phyloP scores from a whole-genome alignment of 1,140 invertebrate species.

The Cyclina sinensis region DNA sequence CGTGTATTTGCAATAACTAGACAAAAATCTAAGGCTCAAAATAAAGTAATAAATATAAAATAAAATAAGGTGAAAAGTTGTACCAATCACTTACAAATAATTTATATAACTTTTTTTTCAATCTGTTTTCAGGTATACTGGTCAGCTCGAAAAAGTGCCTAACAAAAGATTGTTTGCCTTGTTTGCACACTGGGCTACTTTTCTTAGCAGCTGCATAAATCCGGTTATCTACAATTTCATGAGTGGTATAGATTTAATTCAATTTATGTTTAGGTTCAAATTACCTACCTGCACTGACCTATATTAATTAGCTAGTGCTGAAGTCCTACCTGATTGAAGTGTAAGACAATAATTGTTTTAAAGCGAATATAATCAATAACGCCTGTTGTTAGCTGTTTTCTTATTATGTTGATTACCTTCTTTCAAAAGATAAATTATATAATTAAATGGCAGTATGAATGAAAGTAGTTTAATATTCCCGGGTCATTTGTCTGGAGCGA shows the following conservation, averaged over 20 bases:
- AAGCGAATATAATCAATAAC: background rate
- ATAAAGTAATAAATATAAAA: no score
- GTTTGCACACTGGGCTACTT: slow-evolving; percentile 87
- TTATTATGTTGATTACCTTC: background rate
- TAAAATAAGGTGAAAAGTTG: no score
- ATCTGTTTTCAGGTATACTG: slow-evolving; percentile 23
- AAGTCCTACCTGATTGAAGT: background rate
- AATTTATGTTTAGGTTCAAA: background rate
- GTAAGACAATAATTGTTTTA: background rate
- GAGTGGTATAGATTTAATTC: slow-evolving; percentile 90
- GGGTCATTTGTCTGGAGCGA: no score
- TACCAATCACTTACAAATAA: no score
- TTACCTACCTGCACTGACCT: no score
- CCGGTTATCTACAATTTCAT: slow-evolving; percentile 97
- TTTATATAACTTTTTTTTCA: no score
- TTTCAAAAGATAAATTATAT: background rate
- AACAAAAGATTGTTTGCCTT: slow-evolving; percentile 64
- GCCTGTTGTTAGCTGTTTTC: background rate
- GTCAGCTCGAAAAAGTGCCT: background rate
- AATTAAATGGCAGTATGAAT: no score
- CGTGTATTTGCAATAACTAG: background rate
- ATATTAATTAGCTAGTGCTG: background rate
- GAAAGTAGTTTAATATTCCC: no score
- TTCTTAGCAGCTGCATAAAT: slow-evolving; percentile 95
- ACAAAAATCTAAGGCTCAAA: no score